A percentile compares a stretch with the other conserved stretches of the same genome.
Conservation (phyloP, 1,140 invertebrate species). For the Heterodera carotae region DNA sequence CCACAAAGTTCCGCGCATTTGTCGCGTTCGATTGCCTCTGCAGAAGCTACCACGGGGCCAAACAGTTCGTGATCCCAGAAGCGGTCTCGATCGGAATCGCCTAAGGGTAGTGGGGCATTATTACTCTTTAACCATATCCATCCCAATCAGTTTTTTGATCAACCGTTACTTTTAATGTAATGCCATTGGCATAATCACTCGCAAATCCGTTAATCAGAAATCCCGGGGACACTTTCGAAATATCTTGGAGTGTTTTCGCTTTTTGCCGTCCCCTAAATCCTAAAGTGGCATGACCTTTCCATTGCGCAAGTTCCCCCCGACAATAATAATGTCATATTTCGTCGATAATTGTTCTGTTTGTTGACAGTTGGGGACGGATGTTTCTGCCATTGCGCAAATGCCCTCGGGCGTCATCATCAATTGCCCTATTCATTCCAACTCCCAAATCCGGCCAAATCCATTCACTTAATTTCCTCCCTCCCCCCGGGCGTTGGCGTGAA, state of each 20-base stretch:
- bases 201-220: no score
- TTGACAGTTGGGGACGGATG: no score
- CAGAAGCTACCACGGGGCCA: slow-evolving; percentile 37
- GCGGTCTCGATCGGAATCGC: slow-evolving; percentile 52
- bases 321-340: no score
- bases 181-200: no score
- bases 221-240: no score
- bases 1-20: slow-evolving; percentile 39
- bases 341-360: no score
- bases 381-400: no score
- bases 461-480: not conserved
- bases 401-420: not conserved
- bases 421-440: not conserved
- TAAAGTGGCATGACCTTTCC: not conserved
- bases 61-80: slow-evolving; percentile 56
- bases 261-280: not conserved
- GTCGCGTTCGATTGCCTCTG: slow-evolving; percentile 41
- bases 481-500: no score
- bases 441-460: not conserved
- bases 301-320: not conserved
- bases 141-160: no score
- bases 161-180: no score
- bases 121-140: no score
- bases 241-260: no score
- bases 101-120: slow-evolving; percentile 34